Conservation (phyloP, 2,113 vertebrate genomes). For the Paratilapia polleni region DNA sequence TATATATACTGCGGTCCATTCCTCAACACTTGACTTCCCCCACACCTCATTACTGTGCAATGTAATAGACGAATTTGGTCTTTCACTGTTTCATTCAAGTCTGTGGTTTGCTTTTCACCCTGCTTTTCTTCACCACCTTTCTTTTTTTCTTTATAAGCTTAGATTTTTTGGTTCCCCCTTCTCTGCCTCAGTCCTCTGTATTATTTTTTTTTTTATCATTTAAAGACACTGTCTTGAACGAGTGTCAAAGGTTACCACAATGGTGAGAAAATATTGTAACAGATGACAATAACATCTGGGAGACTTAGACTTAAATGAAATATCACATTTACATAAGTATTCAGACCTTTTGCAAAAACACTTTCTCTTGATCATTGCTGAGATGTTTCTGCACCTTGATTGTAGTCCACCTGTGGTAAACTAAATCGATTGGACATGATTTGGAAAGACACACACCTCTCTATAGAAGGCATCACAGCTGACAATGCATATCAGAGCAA, state of each 20-base stretch:
- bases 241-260: background rate
- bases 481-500: no score
- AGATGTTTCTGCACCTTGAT: no score
- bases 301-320: no score
- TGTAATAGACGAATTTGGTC: constrained; percentile 32
- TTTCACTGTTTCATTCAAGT: constrained; percentile 25
- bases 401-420: no score
- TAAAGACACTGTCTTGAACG: background rate
- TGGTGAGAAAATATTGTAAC: background rate
- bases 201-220: background rate
- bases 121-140: background rate
- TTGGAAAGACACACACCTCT: no score
- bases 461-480: no score
- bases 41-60: constrained; percentile 55
- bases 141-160: background rate
- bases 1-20: constrained; percentile 44
- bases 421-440: no score
- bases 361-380: no score
- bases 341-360: no score
- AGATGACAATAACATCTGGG: background rate
- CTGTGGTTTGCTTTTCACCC: background rate
- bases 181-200: background rate
- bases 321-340: no score
- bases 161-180: background rate
- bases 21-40: constrained; percentile 50